Conservation (phyloP, 2,797 vertebrate genomes). For the Semaprochilodus insignis region DNA sequence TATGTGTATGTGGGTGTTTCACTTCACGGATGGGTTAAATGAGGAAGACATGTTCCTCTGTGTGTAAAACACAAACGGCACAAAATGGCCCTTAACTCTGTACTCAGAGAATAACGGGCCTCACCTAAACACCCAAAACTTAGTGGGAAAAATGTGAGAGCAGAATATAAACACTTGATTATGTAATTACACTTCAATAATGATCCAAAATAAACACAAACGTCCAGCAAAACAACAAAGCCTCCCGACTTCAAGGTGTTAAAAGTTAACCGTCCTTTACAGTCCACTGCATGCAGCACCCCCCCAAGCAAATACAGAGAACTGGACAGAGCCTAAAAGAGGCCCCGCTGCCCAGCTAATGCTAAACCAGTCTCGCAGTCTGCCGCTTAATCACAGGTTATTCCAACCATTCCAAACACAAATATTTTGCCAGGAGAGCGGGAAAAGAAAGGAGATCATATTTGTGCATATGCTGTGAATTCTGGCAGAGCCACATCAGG, state of each 20-base stretch:
- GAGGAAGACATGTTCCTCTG: no score
- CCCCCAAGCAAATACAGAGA: background rate
- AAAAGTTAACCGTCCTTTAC: background rate
- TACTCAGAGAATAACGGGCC: no score
- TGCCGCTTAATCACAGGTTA: background rate
- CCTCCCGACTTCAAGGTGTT: background rate
- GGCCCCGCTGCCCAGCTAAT: background rate
- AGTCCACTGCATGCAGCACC: background rate
- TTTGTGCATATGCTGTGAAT: conserved; percentile 2
- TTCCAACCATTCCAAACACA: conserved; percentile 1
- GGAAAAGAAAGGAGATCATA: conserved; percentile 14
- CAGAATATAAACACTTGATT: no score
- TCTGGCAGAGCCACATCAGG: conserved; percentile 6
- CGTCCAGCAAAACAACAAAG: no score
- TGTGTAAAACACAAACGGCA: no score
- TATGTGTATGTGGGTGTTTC: no score
- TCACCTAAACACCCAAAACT: no score
- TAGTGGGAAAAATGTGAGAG: no score
- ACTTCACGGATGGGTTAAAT: no score
- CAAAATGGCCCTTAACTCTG: no score
- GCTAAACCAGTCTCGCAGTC: background rate
- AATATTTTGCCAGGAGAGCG: background rate
- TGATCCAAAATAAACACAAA: background rate
- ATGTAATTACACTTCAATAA: no score
- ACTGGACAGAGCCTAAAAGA: background rate